These are phyloP conservation scores for Lamprologus sp. DNA, from an alignment of 2,113 vertebrate species.

Conservation along the genomic window DNA sequence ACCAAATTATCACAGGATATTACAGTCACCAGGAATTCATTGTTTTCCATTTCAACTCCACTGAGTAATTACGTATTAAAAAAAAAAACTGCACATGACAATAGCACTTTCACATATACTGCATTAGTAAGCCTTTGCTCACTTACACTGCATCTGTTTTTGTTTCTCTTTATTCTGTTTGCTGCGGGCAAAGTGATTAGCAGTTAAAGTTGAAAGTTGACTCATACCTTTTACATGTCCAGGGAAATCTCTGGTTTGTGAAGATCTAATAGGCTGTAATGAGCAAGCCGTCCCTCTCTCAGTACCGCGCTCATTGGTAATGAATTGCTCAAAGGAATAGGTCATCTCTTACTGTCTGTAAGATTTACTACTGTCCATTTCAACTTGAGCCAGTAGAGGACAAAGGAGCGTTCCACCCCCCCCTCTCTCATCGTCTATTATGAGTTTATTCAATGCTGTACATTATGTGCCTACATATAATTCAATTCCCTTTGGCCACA, in stretches of 20 bases:
- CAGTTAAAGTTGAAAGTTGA: background rate
- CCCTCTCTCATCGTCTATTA: slow-evolving; percentile 5
- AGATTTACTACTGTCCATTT: slow-evolving; percentile 26
- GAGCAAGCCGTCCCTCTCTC: slow-evolving; percentile 3
- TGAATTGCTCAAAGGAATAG: slow-evolving; percentile 37
- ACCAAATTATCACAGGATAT: background rate
- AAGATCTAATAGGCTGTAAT: slow-evolving; percentile 21
- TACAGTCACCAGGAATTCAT: background rate
- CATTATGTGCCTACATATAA: slow-evolving; percentile 25
- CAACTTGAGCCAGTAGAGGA: slow-evolving; percentile 6
- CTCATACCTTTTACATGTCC: background rate
- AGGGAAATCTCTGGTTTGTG: background rate
- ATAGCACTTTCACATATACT: background rate
- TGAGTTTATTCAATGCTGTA: slow-evolving; percentile 27
- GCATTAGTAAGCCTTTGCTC: background rate
- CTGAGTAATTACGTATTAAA: rapidly evolving
- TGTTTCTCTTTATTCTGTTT: background rate
- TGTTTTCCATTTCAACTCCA: background rate
- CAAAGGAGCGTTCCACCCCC: slow-evolving; percentile 9
- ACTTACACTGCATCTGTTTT: background rate
- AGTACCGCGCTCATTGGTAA: background rate
- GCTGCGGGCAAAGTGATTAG: background rate
- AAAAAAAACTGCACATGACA: background rate
- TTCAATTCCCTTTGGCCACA: slow-evolving; percentile 19
- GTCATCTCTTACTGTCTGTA: slow-evolving; percentile 22